A percentile compares a stretch with the other conserved stretches of the same genome.
phyloP scores from a whole-genome alignment of 2,888 invertebrate species.

The Cantharis flavilabris region DNA sequence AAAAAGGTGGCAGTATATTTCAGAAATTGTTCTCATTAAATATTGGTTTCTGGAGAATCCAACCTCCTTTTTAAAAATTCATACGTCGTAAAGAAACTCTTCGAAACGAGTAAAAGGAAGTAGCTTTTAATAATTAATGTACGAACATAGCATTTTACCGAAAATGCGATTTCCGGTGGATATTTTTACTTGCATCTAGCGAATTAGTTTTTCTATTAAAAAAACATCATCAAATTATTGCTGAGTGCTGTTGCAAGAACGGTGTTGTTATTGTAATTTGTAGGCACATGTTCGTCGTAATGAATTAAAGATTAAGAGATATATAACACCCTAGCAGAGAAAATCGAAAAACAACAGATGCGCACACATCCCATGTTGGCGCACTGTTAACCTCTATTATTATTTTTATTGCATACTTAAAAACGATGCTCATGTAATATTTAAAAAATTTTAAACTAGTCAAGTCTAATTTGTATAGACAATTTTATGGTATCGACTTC shows the following conservation, averaged over 20 bases:
- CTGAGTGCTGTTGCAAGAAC: constrained; percentile 16
- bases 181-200: background rate
- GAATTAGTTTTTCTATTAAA: background rate
- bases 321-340: constrained; percentile 13
- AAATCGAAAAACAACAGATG: constrained; percentile 19
- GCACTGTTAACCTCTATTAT: too few relatives aligned
- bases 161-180: background rate
- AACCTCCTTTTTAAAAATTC: constrained; percentile 19
- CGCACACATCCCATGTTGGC: constrained; percentile 1
- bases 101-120: background rate
- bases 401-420: background rate
- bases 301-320: constrained; percentile 24
- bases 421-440: background rate
- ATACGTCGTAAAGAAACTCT: constrained; percentile 12
- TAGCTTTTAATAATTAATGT: background rate
- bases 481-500: too few relatives aligned
- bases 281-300: constrained; percentile 15
- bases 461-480: background rate
- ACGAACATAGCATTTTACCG: background rate
- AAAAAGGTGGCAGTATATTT: background rate
- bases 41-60: constrained; percentile 16
- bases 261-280: constrained; percentile 16
- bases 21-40: constrained; percentile 18
- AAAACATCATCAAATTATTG: constrained; percentile 22
- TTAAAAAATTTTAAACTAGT: background rate